Evolutionary conservation across 2,888 invertebrate genomes (phyloP), one percentile per base, ranked within the genome.

Genomic region (Thereva nobilitata): DNA sequence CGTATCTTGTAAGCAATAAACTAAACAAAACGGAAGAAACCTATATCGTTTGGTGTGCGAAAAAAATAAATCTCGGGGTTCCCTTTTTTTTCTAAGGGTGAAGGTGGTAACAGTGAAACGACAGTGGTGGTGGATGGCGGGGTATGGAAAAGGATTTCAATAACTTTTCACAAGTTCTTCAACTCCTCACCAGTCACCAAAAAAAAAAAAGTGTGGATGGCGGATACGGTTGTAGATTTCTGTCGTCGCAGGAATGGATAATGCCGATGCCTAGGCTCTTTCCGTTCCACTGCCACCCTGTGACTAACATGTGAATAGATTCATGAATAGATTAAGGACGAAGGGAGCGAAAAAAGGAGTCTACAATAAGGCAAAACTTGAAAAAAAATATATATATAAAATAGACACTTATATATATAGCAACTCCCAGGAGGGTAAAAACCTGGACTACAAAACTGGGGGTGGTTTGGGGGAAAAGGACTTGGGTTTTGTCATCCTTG

Each of bases 1-100:
- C 47, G 47, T 59, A 59, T 61, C 49, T 50, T 50, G 61, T 61
- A 61, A 61, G 61, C 61, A 61, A 61, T 61, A 61, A 61, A 61
- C 61, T 61, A 61, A 61, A 61, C 50, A 61, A 61, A 61, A 61
- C 61, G 61, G 61, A 61, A 50, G 61, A 61, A 61, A 23, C 50
- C 61, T 50, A 49, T 50, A 61, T 61, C 61, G 61, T 38, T 45
- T 10, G 49, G 50, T 8, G 50, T 50, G 41, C 23, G 50, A 61
- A 61, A 61, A 50, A 61, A 61, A 61, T 61, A 61, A 61, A 61
- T 61, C 61, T 61, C 61, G 40, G 61, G 59, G 47, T 59, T 9
- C 47, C 59, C 23, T 23, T 23, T 23, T 23, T 23, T 23, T 23
- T 23, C 23, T 23, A 23, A 23, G 23, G 23, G 23, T 23, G 23